phyloP scores from a whole-genome alignment of 2,888 invertebrate species.

The Griposia aprilina region DNA sequence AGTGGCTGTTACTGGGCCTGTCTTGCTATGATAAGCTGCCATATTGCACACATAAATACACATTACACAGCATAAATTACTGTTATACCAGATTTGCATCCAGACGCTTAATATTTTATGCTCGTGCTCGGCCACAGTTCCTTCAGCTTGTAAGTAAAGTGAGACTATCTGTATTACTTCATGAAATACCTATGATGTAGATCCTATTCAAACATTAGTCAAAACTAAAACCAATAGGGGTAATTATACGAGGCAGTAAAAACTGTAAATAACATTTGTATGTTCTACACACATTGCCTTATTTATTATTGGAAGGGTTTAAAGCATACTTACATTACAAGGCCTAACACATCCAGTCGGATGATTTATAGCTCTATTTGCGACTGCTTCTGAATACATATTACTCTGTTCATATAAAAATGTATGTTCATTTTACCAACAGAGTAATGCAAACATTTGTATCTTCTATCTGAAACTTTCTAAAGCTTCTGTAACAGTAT shows the following conservation, averaged over 20 bases:
- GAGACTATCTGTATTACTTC: neutral
- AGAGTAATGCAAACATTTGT: conserved; percentile 40
- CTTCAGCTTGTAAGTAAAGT: conserved; percentile 51
- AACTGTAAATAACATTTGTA: conserved; percentile 12
- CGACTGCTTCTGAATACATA: conserved; percentile 50
- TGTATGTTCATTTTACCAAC: conserved; percentile 31
- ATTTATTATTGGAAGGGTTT: conserved; percentile 34
- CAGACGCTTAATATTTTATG: conserved; percentile 26
- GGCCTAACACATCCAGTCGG: conserved; percentile 22
- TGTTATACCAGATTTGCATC: conserved; percentile 6
- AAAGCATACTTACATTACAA: conserved; percentile 33
- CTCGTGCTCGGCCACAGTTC: conserved; percentile 23
- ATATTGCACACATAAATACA: conserved; percentile 33
- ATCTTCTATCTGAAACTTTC: conserved; percentile 38
- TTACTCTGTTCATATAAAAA: conserved; percentile 40
- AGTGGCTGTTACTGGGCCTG: conserved; percentile 31
- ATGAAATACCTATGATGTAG: neutral
- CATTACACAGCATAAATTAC: conserved; percentile 5
- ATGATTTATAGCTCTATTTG: conserved; percentile 38
- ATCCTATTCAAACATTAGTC: neutral
- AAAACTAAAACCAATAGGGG: neutral
- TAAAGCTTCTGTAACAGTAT: conserved; percentile 52
- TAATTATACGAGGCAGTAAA: neutral
- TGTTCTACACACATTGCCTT: conserved; percentile 18
- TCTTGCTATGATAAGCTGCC: conserved; percentile 29